These are phyloP conservation scores for Enteromius argenteus DNA, from an alignment of 2,797 vertebrate genomes.

Conservation along the genomic window DNA sequence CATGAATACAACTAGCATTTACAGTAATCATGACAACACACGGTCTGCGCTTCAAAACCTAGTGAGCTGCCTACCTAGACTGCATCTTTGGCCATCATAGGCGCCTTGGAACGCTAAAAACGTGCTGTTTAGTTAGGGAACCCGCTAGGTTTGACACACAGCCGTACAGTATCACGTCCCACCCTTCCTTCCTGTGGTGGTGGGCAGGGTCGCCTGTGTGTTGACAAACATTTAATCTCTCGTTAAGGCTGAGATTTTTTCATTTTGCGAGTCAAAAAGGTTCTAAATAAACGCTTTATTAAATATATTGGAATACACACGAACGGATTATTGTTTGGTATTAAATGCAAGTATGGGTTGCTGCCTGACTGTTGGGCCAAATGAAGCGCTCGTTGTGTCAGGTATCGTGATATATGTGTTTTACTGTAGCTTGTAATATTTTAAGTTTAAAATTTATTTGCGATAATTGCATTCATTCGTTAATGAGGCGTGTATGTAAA, in stretches of 20 bases:
- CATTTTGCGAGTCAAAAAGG: background rate
- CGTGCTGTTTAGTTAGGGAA: background rate
- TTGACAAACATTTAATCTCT: constrained; percentile 49
- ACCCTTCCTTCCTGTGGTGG: constrained; percentile 7
- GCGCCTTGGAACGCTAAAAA: background rate
- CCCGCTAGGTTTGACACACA: background rate
- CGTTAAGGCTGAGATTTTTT: constrained; percentile 20
- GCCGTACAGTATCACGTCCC: background rate
- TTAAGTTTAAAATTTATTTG: background rate
- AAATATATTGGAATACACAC: background rate
- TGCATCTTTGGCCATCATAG: background rate
- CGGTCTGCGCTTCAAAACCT: background rate
- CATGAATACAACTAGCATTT: background rate
- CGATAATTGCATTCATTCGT: background rate
- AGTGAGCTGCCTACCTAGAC: background rate
- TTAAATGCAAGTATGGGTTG: constrained; percentile 81
- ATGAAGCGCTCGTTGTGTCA: constrained; percentile 93
- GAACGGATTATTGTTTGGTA: background rate
- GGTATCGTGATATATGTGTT: constrained; percentile 74
- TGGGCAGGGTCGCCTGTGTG: constrained; percentile 48
- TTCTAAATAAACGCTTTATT: background rate
- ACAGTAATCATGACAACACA: constrained; percentile 26
- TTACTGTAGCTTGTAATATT: background rate
- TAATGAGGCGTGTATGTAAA: background rate
- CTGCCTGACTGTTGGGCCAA: constrained; percentile 92